phyloP scores from a whole-genome alignment of 2,888 invertebrate species.

The Apocheima hispidaria region DNA sequence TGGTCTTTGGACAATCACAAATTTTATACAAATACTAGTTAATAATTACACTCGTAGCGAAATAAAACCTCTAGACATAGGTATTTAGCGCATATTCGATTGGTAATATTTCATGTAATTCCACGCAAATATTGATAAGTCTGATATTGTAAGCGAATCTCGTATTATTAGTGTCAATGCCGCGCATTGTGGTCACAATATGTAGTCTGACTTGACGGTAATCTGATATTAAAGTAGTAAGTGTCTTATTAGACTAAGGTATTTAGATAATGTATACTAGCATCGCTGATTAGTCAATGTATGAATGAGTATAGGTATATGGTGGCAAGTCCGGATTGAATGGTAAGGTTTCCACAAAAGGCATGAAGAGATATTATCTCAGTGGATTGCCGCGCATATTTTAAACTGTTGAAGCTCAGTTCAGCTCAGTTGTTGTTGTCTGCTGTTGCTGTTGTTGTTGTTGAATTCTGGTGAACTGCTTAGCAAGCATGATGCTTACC shows the following conservation, averaged over 20 bases:
- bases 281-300: too few relatives aligned
- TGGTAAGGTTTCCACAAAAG: too few relatives aligned
- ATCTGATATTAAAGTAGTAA: slow-evolving; percentile 62
- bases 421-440: too few relatives aligned
- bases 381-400: too few relatives aligned
- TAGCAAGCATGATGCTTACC: too few relatives aligned
- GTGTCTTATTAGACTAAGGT: slow-evolving; percentile 7
- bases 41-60: slow-evolving; percentile 8
- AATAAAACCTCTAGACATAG: slow-evolving; percentile 3
- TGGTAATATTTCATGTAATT: slow-evolving; percentile 30
- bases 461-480: too few relatives aligned
- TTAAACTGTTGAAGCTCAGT: too few relatives aligned
- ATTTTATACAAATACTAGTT: not conserved
- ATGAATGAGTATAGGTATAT: too few relatives aligned
- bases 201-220: slow-evolving; percentile 67
- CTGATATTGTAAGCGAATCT: slow-evolving; percentile 42
- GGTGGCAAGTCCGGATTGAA: too few relatives aligned
- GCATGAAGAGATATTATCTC: too few relatives aligned
- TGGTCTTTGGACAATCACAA: not conserved
- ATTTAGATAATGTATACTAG: too few relatives aligned
- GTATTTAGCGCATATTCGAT: slow-evolving; percentile 26
- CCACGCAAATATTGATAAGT: slow-evolving; percentile 34
- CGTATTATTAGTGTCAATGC: slow-evolving; percentile 78
- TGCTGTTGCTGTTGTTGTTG: too few relatives aligned
- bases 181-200: slow-evolving; percentile 71